Evolutionary conservation across 2,113 vertebrate species (phyloP).

Genomic region (Oncorhynchus kisutch): DNA sequence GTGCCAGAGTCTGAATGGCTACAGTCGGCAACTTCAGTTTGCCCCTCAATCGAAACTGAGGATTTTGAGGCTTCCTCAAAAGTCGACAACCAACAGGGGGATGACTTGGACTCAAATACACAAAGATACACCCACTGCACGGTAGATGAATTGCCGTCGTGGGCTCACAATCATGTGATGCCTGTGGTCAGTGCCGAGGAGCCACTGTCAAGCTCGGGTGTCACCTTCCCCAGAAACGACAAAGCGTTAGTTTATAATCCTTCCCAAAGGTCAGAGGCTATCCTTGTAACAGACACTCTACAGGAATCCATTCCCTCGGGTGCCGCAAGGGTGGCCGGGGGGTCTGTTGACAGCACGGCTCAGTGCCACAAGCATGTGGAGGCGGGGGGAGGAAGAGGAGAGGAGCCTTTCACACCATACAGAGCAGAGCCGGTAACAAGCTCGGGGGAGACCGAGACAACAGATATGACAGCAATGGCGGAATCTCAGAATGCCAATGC

Average conservation of each 20-base stretch:
- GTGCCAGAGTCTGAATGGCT: slow-evolving; percentile 65
- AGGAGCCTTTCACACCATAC: slow-evolving; percentile 37
- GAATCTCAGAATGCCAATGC: slow-evolving; percentile 54
- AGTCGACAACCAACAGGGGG: slow-evolving; percentile 28
- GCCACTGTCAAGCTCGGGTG: slow-evolving; percentile 22
- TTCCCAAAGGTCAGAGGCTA: slow-evolving; percentile 53
- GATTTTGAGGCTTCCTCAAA: slow-evolving; percentile 9
- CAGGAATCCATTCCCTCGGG: slow-evolving; percentile 45
- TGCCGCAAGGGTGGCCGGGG: slow-evolving; percentile 29
- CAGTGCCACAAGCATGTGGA: slow-evolving; percentile 35
- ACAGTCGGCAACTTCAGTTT: slow-evolving; percentile 57
- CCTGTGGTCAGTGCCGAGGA: slow-evolving; percentile 18
- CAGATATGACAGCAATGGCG: slow-evolving; percentile 51
- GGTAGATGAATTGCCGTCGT: slow-evolving; percentile 38
- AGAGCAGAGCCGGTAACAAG: slow-evolving; percentile 51
- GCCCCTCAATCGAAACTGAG: slow-evolving; percentile 43
- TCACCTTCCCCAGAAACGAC: neutral
- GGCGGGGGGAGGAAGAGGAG: slow-evolving; percentile 30
- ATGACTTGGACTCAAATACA: slow-evolving; percentile 33
- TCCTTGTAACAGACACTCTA: slow-evolving; percentile 40
- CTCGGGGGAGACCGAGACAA: slow-evolving; percentile 55
- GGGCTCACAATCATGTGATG: slow-evolving; percentile 38
- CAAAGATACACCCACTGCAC: slow-evolving; percentile 20
- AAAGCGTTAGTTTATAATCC: slow-evolving; percentile 20
- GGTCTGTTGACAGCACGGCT: slow-evolving; percentile 40